Base-by-base conservation (phyloP, 2,113 vertebrate species). In the Lucifuga dentata region DNA sequence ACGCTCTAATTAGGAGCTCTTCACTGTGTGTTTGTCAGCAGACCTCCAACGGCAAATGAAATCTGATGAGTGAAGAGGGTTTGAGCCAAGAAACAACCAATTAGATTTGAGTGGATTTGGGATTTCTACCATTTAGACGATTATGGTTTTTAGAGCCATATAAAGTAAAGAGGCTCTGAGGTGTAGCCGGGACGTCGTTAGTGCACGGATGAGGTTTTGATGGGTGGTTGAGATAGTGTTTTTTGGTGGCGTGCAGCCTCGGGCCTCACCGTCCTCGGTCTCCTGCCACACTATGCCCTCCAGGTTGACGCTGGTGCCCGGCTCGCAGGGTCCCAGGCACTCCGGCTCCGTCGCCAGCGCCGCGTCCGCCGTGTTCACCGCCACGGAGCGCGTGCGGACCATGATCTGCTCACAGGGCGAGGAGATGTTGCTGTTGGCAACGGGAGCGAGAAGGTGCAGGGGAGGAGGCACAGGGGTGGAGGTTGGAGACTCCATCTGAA, bases 281-380 rank as follows among this genome's bases (percentile, higher is more conserved):
- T 99, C 97, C 85, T 99, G 97, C 97, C 97, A 99, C 68, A 99
- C 96, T 0, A 99, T 98, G 77, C 97, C 97, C 89, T 99, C 97
- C 71, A 99, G 94, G 91, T 98, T 99, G 69, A 99, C 97, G 0
- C 97, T 99, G 81, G 97, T 99, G 11, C 97, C 97, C 0, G 97
- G 97, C 79, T 99, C 97, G 5, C 97, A 99, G 58, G 97, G 97
- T 26, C 97, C 97, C 87, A 99, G 85, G 82, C 97, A 98, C 84
- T 98, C 97, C 0, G 97, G 97, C 73, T 99, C 96, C 0, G 97
- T 98, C 11, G 94, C 95, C 75, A 96, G 84, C 7, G 95, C 92
- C 19, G 96, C 95, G 0, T 98, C 96, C 0, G 95, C 95, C 1
- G 97, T 98, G 89, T 98, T 98, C 68, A 97, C 95, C 0, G 96